Evolutionary conservation across 1,140 invertebrate species (phyloP), one percentile per base, ranked within the genome.

Genomic region (Cherax quadricarinatus): DNA sequence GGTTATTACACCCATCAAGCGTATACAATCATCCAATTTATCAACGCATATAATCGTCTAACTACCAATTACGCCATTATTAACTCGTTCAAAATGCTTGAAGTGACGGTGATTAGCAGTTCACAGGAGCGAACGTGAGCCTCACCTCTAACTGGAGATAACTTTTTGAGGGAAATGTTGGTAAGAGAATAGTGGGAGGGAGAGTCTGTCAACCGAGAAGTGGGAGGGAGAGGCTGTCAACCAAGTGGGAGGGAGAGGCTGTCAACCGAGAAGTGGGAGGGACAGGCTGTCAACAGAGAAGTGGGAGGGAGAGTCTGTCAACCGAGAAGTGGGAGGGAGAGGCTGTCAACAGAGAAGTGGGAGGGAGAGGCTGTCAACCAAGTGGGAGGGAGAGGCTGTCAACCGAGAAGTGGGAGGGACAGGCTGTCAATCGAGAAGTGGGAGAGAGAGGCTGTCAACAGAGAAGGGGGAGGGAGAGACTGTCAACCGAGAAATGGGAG

Each of bases 381-480:
- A n/a, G 60, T 14, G 82, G 30, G 51, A 57, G n/a, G 12, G 53
- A 57, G 53, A 57, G 53, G 12, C 5, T 6, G 53, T 6, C 5
- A 57, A 12, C 4, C 5, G 12, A 12, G 12, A 12, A 57, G 53
- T 6, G 53, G 12, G 53, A 57, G 53, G 12, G 53, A 57, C 5
- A 57, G 53, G 12, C 5, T 6, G 53, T 6, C 5, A 57, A 12
- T 6, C 5, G 12, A 12, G 12, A 12, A 57, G 24, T 16, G 60
- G 48, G 60, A 85, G 57, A 62, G 83, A 85, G 62, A 41, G 84
- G 30, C 6, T 12, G 60, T 18, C 62, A 86, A 62, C 48, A 62
- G 49, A 30, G 41, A 62, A 86, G 62, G 48, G 84, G 48, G 84
- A 70, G 84, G 48, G 62, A 70, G 84, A 70, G 84, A 70, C 62